These are phyloP conservation scores for Sorex araneus DNA, from an alignment of 2,113 vertebrate species.

Conservation along the genomic window DNA sequence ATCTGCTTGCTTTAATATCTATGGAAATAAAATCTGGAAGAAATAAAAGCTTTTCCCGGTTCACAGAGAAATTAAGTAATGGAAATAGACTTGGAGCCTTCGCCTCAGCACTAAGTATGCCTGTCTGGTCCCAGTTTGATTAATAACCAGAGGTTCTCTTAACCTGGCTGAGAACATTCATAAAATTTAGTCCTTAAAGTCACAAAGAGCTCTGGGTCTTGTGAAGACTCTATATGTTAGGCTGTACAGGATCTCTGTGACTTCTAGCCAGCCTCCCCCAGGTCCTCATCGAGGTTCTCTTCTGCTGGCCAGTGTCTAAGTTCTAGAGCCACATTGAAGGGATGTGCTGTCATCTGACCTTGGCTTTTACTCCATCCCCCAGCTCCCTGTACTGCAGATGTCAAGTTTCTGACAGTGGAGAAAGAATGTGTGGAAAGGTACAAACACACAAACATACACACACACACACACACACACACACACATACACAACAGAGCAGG, in stretches of 20 bases:
- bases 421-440: neutral
- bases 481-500: neutral
- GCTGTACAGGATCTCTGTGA: neutral
- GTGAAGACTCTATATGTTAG: neutral
- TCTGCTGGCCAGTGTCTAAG: too few relatives aligned
- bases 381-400: neutral
- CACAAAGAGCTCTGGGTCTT: neutral
- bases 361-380: neutral
- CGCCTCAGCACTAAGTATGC: neutral
- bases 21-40: neutral
- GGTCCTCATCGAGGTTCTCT: neutral
- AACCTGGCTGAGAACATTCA: neutral
- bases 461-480: neutral
- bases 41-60: neutral
- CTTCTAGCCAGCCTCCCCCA: neutral
- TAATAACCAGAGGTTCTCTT: neutral
- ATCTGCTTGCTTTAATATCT: neutral
- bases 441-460: too few relatives aligned
- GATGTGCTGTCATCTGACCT: neutral
- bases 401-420: neutral
- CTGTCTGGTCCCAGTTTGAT: neutral
- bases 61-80: neutral
- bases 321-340: too few relatives aligned
- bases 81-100: neutral
- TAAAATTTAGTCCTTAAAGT: neutral